Base-by-base conservation (phyloP, 2,888 invertebrate species). In the Steinernema scapterisci region DNA sequence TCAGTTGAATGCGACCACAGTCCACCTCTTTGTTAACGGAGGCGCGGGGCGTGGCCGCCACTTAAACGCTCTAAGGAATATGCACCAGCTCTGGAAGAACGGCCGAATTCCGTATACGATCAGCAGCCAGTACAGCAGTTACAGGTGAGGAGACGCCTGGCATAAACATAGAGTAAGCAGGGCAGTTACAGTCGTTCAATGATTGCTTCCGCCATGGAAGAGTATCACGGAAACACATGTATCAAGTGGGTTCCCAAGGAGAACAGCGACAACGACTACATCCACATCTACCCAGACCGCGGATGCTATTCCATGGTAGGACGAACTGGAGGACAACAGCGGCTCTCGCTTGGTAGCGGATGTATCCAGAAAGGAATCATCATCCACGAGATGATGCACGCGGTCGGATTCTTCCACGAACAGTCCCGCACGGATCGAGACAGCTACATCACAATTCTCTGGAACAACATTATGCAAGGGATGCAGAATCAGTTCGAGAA, bases 321-420 rank as follows among this genome's bases (percentile, higher is more conserved):
- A 7, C 75, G 79, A 71, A 81, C 81, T 11, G 86, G 86, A 79
- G 48, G 85, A 77, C 54, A 83, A 76, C 72, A 86, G 82, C 78
- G 80, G 7, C 76, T 87, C 23, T 86, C 85, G 1, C 79, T 87
- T 16, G 87, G 85, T 0, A 85, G 82, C 9, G 87, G 87, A 25
- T 87, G 87, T 78, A 85, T 87, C 23, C 86, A 87, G 75, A 86
- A 86, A 71, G 87, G 87, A 45, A 86, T 86, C 76, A 86, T 87
- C 75, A 83, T 86, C 23, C 86, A 87, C 76, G 82, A 81, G 63
- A 82, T 87, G 77, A 86, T 86, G 86, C 87, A 87, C 73, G 85
- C 86, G 0, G 85, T 85, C 31, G 87, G 87, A 25, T 86, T 87
- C 75, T 87, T 87, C 80, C 87, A 87, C 73, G 63, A 63, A 27